phyloP scores from a whole-genome alignment of 2,797 vertebrate species.

The Sardinella longiceps region DNA sequence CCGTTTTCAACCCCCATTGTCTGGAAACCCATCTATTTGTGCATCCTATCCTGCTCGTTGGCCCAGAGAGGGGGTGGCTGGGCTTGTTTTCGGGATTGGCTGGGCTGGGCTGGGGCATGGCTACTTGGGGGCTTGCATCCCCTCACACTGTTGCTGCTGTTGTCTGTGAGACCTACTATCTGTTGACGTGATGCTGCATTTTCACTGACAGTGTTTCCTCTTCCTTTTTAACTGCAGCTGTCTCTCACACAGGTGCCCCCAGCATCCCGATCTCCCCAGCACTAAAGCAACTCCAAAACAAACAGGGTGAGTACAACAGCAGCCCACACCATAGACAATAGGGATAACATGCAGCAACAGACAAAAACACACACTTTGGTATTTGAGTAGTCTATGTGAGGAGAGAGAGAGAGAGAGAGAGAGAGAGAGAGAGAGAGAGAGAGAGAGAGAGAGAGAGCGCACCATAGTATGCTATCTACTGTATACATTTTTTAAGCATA shows the following conservation, averaged over 20 bases:
- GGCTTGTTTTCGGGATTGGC: no score
- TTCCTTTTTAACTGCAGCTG: constrained; percentile 81
- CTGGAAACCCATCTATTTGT: not conserved
- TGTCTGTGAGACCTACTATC: constrained; percentile 63
- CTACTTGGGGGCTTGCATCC: constrained; percentile 8
- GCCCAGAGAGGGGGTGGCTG: not conserved
- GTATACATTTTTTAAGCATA: not conserved
- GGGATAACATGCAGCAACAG: not conserved
- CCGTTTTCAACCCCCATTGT: not conserved
- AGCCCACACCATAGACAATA: not conserved
- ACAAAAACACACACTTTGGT: not conserved
- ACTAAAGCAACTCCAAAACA: constrained; percentile 84
- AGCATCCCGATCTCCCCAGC: constrained; percentile 83
- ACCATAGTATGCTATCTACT: not conserved
- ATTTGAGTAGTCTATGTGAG: not conserved
- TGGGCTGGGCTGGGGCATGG: not conserved
- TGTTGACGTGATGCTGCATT: constrained; percentile 67
- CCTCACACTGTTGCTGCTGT: constrained; percentile 67
- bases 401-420: not conserved
- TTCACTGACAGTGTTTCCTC: constrained; percentile 69
- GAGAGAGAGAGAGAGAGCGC: not conserved
- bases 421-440: not conserved
- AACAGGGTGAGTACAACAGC: constrained; percentile 79
- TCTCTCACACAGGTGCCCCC: constrained; percentile 83
- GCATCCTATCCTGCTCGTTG: not conserved